These are phyloP conservation scores for Pseudoips prasinana DNA, from an alignment of 2,888 invertebrate species.

Conservation along the genomic window DNA sequence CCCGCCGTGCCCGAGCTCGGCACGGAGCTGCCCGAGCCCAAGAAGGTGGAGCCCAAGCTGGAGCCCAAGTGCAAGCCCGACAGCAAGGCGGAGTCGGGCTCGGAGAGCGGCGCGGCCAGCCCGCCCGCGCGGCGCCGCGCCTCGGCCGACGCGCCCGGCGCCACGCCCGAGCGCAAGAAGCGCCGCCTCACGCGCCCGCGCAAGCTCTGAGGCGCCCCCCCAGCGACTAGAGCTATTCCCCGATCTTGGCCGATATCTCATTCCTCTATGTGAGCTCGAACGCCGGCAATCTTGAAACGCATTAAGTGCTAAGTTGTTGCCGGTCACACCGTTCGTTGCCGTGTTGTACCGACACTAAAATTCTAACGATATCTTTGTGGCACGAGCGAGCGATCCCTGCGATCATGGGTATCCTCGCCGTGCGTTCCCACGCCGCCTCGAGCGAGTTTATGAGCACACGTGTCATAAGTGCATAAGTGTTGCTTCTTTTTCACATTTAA, in stretches of 20 bases:
- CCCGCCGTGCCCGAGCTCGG: constrained; percentile 25
- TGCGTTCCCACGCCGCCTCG: too few species aligned
- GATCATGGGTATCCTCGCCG: too few species aligned
- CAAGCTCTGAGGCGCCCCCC: constrained; percentile 58
- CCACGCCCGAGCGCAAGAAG: constrained; percentile 73
- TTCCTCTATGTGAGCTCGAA: too few species aligned
- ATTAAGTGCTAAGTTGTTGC: too few species aligned
- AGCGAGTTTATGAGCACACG: too few species aligned
- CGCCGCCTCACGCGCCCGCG: constrained; percentile 73
- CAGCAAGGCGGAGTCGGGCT: constrained; percentile 37
- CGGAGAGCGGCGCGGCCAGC: constrained; percentile 32
- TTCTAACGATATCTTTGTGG: too few species aligned
- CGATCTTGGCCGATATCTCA: not conserved
- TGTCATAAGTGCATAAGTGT: too few species aligned
- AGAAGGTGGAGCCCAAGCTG: constrained; percentile 36
- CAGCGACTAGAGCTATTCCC: not conserved
- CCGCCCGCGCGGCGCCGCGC: constrained; percentile 65
- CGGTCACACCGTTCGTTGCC: too few species aligned
- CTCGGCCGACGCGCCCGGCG: constrained; percentile 52
- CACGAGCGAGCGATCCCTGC: too few species aligned
- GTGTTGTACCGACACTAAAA: too few species aligned
- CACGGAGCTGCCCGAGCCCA: constrained; percentile 32
- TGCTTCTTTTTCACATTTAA: too few species aligned
- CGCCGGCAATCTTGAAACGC: too few species aligned
- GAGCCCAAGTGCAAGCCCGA: constrained; percentile 34